phyloP scores from a whole-genome alignment of 2,113 vertebrate genomes.

The Tragelaphus scriptus region DNA sequence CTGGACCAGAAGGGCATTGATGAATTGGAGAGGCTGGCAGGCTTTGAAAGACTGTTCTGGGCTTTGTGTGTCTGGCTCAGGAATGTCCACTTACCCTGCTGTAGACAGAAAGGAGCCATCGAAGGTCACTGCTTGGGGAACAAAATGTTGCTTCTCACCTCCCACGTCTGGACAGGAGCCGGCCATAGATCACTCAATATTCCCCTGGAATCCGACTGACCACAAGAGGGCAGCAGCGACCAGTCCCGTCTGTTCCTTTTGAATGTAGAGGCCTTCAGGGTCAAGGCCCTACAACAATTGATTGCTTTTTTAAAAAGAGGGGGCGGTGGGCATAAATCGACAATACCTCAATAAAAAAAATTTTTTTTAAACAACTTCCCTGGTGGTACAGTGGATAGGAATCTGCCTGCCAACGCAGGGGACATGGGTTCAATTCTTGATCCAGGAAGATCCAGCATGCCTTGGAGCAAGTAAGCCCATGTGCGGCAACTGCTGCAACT shows the following conservation, averaged over 20 bases:
- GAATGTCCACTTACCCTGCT: background rate
- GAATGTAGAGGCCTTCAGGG: background rate
- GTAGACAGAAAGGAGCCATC: background rate
- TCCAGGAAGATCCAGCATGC: background rate
- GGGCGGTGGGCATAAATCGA: background rate
- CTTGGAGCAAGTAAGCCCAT: background rate
- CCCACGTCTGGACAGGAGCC: background rate
- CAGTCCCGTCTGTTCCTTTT: background rate
- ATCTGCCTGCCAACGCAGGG: background rate
- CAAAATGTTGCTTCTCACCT: background rate
- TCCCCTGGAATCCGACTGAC: background rate
- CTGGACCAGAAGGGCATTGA: background rate
- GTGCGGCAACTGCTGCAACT: background rate
- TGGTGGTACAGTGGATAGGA: background rate
- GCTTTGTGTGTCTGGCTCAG: background rate
- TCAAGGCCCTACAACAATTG: background rate
- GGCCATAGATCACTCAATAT: background rate
- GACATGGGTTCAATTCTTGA: background rate
- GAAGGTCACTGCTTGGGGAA: background rate
- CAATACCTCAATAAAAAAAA: background rate
- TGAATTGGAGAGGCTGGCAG: background rate
- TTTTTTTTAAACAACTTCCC: background rate
- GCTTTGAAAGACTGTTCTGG: background rate
- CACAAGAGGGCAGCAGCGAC: slow-evolving; percentile 13
- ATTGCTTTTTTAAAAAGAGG: background rate